Evolutionary conservation across 2,888 invertebrate genomes (phyloP).

Genomic region (Leucoma salicis): DNA sequence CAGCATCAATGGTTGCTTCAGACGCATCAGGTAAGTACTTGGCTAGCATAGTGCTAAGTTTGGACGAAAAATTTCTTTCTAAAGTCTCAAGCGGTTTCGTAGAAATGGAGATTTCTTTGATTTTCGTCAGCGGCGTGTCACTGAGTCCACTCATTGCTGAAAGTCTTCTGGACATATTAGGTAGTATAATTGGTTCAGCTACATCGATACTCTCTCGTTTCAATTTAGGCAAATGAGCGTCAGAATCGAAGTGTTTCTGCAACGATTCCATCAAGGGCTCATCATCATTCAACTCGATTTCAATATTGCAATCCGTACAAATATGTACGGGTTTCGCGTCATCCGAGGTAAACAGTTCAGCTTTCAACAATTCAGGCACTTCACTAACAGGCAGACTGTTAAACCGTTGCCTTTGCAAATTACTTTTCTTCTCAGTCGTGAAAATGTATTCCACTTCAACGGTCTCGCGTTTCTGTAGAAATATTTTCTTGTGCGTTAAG

Average conservation of each 20-base stretch:
- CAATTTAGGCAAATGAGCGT: conserved; percentile 63
- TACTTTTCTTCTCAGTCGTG: conserved; percentile 73
- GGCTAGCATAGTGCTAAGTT: conserved; percentile 57
- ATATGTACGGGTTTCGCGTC: conserved; percentile 71
- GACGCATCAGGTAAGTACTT: conserved; percentile 70
- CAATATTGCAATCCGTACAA: conserved; percentile 70
- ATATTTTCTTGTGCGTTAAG: conserved; percentile 59
- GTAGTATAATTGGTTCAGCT: conserved; percentile 64
- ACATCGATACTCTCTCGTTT: conserved; percentile 73
- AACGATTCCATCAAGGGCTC: conserved; percentile 72
- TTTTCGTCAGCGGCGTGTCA: conserved; percentile 51
- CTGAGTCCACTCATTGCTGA: conserved; percentile 61
- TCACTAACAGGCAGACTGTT: conserved; percentile 74
- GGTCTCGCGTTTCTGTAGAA: conserved; percentile 58
- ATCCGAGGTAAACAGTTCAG: conserved; percentile 56
- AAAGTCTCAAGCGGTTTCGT: conserved; percentile 60
- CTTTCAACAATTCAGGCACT: conserved; percentile 69
- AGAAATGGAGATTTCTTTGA: conserved; percentile 53
- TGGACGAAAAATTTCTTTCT: conserved; percentile 56
- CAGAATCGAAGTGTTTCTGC: conserved; percentile 68
- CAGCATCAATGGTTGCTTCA: conserved; percentile 65
- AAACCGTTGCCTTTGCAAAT: conserved; percentile 67
- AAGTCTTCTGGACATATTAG: conserved; percentile 69
- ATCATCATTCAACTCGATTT: conserved; percentile 70
- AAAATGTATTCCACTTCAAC: conserved; percentile 75